These are phyloP conservation scores for Mionectes olivaceus DNA, from an alignment of 2,797 vertebrate genomes.

Conservation along the genomic window DNA sequence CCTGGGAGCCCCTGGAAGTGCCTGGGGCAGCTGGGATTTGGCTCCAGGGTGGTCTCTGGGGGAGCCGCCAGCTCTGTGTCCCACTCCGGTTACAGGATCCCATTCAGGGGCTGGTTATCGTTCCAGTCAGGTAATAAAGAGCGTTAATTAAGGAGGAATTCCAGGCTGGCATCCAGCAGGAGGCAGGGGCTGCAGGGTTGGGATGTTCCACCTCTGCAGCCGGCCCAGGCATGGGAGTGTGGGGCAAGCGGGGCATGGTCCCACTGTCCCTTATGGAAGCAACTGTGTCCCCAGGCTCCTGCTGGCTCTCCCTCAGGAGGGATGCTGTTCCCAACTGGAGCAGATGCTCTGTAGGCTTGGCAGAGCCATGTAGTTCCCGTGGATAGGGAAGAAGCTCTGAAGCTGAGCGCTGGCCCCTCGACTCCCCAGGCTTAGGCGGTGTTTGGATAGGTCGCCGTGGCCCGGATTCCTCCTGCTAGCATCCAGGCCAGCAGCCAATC, in stretches of 20 bases:
- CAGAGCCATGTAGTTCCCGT: background rate
- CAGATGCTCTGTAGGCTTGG: background rate
- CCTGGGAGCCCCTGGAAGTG: background rate
- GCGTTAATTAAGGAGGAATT: slow-evolving; percentile 72
- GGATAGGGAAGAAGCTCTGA: background rate
- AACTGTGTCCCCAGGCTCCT: background rate
- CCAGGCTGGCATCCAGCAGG: background rate
- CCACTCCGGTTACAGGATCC: slow-evolving; percentile 34
- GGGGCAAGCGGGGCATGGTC: rapidly evolving
- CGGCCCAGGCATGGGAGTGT: rapidly evolving
- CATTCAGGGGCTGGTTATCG: slow-evolving; percentile 69
- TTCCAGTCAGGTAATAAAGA: slow-evolving; percentile 80
- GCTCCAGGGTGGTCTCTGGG: slow-evolving; percentile 52
- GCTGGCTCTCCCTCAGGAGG: background rate
- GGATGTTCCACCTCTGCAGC: background rate
- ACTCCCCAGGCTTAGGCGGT: background rate
- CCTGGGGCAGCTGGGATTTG: rapidly evolving
- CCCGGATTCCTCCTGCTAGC: slow-evolving; percentile 26
- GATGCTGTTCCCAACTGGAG: background rate
- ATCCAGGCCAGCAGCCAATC: slow-evolving; percentile 60
- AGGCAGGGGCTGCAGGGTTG: background rate
- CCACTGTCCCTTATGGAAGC: rapidly evolving
- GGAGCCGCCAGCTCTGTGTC: background rate
- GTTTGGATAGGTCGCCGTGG: slow-evolving; percentile 56
- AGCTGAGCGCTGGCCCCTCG: background rate